A percentile compares a stretch with the other conserved stretches of the same genome.
Evolutionary conservation across 2,888 invertebrate species (phyloP).

Genomic region (Lamellibrachia columna): DNA sequence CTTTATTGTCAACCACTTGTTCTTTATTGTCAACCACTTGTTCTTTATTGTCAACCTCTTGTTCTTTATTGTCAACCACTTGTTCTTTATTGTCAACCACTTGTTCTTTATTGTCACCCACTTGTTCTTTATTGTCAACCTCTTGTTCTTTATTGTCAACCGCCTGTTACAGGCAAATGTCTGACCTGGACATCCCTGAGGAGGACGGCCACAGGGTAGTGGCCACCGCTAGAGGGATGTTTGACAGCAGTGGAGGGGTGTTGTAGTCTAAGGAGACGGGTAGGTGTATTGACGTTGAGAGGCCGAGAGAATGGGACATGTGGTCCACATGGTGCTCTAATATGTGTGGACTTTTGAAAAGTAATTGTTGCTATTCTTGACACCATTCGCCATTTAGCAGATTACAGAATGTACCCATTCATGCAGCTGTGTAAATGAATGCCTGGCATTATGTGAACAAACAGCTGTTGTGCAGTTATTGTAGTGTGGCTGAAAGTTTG

Average conservation of each 20-base stretch:
- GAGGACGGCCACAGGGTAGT: constrained; percentile 60
- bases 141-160: neutral
- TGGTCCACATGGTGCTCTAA: neutral
- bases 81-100: no score
- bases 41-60: no score
- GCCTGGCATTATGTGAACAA: neutral
- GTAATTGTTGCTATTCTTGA: neutral
- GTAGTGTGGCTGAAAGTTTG: no score
- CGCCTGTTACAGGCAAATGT: neutral
- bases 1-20: no score
- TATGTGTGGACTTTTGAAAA: neutral
- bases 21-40: no score
- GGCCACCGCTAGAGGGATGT: constrained; percentile 63
- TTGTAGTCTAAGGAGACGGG: constrained; percentile 87
- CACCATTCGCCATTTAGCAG: neutral
- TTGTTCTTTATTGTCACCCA: no score
- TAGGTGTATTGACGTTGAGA: constrained; percentile 27
- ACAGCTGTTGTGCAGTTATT: neutral
- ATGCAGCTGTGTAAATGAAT: neutral
- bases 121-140: neutral
- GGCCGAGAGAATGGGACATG: neutral
- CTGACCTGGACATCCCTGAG: neutral
- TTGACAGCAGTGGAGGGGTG: constrained; percentile 73
- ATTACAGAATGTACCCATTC: constrained; percentile 24
- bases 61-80: no score